These are phyloP conservation scores for Amphipyra tragopoginis DNA, from an alignment of 2,888 invertebrate genomes.

Conservation along the genomic window DNA sequence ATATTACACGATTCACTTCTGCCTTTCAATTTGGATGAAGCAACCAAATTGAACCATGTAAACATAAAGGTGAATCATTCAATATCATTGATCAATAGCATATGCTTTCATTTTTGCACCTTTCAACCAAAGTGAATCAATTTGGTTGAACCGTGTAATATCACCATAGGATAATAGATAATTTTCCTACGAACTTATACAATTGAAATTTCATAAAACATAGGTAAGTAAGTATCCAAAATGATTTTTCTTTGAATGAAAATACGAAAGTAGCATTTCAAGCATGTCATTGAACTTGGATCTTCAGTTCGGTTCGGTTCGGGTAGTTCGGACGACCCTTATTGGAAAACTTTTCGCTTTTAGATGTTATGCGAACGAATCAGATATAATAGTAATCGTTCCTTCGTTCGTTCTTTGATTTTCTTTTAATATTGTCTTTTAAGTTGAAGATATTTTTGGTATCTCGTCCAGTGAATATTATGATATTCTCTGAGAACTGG, in stretches of 20 bases:
- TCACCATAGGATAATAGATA: too few species aligned
- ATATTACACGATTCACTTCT: too few species aligned
- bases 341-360: slow-evolving; percentile 66
- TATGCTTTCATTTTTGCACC: too few species aligned
- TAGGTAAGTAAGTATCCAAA: background rate
- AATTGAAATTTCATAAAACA: slow-evolving; percentile 4
- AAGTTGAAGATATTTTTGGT: slow-evolving; percentile 11
- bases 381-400: slow-evolving; percentile 61
- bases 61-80: too few species aligned
- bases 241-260: slow-evolving; percentile 12
- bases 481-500: too few species aligned
- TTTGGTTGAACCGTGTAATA: too few species aligned
- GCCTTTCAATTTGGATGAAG: too few species aligned
- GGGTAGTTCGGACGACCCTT: slow-evolving; percentile 59
- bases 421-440: slow-evolving; percentile 38
- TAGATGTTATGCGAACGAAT: slow-evolving; percentile 54
- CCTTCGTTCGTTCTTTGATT: slow-evolving; percentile 52
- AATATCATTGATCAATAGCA: too few species aligned
- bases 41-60: too few species aligned
- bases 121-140: too few species aligned
- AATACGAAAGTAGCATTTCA: slow-evolving; percentile 59
- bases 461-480: background rate
- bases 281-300: slow-evolving; percentile 58
- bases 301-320: slow-evolving; percentile 48
- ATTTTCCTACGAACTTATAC: background rate